phyloP scores from a whole-genome alignment of 2,797 vertebrate genomes.

The Malurus splendens region DNA sequence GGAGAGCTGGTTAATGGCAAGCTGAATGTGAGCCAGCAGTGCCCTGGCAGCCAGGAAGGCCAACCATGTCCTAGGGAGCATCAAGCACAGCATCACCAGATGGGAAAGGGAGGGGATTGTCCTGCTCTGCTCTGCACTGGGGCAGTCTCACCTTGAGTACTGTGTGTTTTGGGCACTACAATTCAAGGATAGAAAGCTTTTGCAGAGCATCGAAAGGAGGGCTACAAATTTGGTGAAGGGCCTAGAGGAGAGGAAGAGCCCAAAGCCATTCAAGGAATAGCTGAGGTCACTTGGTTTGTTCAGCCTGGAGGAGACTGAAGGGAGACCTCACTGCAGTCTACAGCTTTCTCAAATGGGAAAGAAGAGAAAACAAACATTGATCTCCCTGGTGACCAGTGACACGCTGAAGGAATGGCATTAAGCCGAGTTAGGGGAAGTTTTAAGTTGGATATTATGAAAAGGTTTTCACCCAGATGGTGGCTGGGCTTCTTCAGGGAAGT shows the following conservation, averaged over 20 bases:
- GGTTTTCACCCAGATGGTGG: not conserved
- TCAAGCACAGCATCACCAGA: not conserved
- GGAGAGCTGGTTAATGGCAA: rapidly evolving
- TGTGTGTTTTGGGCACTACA: not conserved
- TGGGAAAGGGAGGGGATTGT: rapidly evolving
- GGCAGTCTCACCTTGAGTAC: rapidly evolving
- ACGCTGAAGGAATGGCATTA: not conserved
- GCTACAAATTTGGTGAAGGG: not conserved
- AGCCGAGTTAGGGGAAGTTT: not conserved
- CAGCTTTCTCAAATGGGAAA: not conserved
- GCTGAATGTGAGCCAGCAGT: not conserved
- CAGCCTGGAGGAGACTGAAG: not conserved
- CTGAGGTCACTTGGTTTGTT: not conserved
- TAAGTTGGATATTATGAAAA: not conserved
- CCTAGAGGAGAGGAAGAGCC: not conserved
- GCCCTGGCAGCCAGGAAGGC: not conserved
- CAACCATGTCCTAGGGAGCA: rapidly evolving
- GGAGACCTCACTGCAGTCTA: not conserved
- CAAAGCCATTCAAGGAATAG: not conserved
- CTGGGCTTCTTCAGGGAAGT: not conserved
- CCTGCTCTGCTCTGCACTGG: rapidly evolving
- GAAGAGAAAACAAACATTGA: not conserved
- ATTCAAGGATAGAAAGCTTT: not conserved
- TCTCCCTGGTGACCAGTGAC: not conserved
- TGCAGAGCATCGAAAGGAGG: not conserved